Evolutionary conservation across 2,888 invertebrate species (phyloP).

Genomic region (Calliopum simillimum): DNA sequence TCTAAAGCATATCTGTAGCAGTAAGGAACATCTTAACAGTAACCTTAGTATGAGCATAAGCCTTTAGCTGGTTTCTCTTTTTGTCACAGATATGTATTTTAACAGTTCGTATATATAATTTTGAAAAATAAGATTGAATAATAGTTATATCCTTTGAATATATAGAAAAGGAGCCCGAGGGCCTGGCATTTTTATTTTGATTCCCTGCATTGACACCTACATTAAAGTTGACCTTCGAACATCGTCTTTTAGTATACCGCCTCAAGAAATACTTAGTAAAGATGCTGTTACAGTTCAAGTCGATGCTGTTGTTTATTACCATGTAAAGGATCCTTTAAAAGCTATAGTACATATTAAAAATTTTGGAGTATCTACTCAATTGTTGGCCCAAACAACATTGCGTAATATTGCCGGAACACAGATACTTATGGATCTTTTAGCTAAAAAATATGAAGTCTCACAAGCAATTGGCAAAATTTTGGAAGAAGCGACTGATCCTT

Average conservation of each 20-base stretch:
- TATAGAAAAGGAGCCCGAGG: conserved; percentile 68
- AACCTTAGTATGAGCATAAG: no score
- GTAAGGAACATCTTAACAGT: no score
- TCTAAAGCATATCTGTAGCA: no score
- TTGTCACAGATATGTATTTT: no score
- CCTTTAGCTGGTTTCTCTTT: no score
- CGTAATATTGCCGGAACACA: conserved; percentile 91
- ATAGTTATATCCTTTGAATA: no score
- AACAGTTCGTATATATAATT: no score
- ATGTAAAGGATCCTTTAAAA: conserved; percentile 79
- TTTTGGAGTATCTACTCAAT: conserved; percentile 75
- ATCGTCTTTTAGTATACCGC: conserved; percentile 73
- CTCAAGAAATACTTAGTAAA: conserved; percentile 80
- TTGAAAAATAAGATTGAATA: no score
- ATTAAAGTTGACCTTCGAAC: conserved; percentile 72
- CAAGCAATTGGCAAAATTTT: conserved; percentile 85
- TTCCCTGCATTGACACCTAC: conserved; percentile 73
- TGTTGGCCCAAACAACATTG: conserved; percentile 84
- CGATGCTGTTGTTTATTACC: conserved; percentile 87
- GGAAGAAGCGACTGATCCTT: conserved; percentile 87
- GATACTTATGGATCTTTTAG: conserved; percentile 89
- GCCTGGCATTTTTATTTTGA: conserved; percentile 71
- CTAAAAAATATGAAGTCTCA: conserved; percentile 89
- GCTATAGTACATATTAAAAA: conserved; percentile 76
- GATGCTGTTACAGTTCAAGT: conserved; percentile 94